A percentile compares a stretch with the other conserved stretches of the same genome.
Conservation (phyloP, 2,888 invertebrate species). For the Silvanus unidentatus region DNA sequence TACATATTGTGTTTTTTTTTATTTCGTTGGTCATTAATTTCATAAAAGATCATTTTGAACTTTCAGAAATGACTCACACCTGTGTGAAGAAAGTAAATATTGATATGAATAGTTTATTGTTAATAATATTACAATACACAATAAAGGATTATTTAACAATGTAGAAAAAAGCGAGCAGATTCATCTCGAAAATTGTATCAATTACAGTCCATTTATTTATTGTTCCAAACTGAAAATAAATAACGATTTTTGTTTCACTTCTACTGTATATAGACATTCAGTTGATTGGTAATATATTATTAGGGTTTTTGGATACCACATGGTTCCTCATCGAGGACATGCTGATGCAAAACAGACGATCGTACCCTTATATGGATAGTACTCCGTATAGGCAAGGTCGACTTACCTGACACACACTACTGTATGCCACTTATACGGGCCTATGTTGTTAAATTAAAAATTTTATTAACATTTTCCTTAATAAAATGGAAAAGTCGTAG, state of each 20-base stretch:
- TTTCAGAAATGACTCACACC: slow-evolving; percentile 17
- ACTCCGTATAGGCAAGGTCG: slow-evolving; percentile 32
- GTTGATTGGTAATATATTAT: neutral
- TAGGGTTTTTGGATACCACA: slow-evolving; percentile 17
- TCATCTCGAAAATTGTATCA: no score
- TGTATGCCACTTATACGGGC: slow-evolving; percentile 9
- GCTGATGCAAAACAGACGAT: slow-evolving; percentile 34
- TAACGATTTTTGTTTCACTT: neutral
- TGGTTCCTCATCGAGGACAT: slow-evolving; percentile 25
- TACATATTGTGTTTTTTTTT: no score
- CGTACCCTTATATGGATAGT: slow-evolving; percentile 36
- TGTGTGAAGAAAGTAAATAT: slow-evolving; percentile 12
- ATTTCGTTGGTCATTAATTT: no score
- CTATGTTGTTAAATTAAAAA: no score
- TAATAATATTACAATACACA: no score
- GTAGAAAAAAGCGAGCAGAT: no score
- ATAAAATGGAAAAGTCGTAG: no score
- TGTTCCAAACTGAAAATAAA: no score
- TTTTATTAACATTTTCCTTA: no score
- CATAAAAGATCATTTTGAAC: slow-evolving; percentile 8
- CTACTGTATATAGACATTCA: no score
- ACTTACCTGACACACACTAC: slow-evolving; percentile 23
- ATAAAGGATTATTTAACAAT: no score
- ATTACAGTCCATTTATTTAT: neutral
- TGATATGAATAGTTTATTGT: slow-evolving; percentile 4